Evolutionary conservation across 2,113 vertebrate species (phyloP), one percentile per base, ranked within the genome.

Genomic region (Eudorcas thomsonii): DNA sequence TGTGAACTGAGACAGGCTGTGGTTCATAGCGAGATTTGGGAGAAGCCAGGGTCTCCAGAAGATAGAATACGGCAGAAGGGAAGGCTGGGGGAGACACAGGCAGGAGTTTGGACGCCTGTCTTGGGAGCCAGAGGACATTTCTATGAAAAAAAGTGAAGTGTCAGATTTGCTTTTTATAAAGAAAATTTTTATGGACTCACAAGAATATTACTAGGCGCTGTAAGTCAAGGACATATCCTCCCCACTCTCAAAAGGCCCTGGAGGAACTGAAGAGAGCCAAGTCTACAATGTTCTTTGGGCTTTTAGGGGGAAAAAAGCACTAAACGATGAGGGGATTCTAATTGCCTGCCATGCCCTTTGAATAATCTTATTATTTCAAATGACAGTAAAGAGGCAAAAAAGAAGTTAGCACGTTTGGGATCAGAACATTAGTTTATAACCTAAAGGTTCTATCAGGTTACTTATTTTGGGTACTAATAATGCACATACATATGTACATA

Each of bases 341-440:
- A 91, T 85, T 11, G 74, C 23, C 17, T 57, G 25, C 23, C 62
- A 23, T 55, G 16, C 23, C 77, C 45, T 89, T 94, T 82, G 71
- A 91, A n/a, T 87, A 39, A 57, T 86, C 91, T 78, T 59, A 84
- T 62, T 91, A 83, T 28, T 77, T 85, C 90, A 57, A 87, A 97
- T 21, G 28, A 95, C 57, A 92, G 59, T 23, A 13, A 67, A 90
- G 54, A 36, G 19, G 36, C 67, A 77, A 82, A 91, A 86, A 91
- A 85, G 21, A 88, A 84, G 52, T 39, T 39, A 48, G 25, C 23
- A 52, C 14, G 26, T 19, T n/a, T 91, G 30, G 26, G 13, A 86
- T 85, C 10, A 80, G 28, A 52, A 92, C 59, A 89, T 67, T 59
- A 64, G 36, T 64, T 97, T 88, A 84, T 5, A 92, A 85, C 6